A percentile compares a stretch with the other conserved stretches of the same genome.
These are phyloP conservation scores for Corbicula japonica DNA, from an alignment of 2,888 invertebrate genomes.

Conservation along the genomic window DNA sequence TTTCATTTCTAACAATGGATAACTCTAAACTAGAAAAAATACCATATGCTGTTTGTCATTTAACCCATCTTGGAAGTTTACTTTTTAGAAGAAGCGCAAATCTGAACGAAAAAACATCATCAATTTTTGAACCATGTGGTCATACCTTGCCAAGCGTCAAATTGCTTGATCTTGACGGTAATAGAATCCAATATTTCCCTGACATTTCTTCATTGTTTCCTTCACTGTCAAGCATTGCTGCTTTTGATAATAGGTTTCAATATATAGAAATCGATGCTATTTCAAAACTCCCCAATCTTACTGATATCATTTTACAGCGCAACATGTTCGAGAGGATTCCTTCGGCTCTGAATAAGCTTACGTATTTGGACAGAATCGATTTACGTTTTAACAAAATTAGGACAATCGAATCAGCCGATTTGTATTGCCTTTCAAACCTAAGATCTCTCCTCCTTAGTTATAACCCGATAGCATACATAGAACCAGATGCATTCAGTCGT, in stretches of 20 bases:
- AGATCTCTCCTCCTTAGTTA: not conserved
- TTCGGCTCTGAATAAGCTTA: not conserved
- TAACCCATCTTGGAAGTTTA: not conserved
- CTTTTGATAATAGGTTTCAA: not conserved
- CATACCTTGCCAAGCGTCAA: not conserved
- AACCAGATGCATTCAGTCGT: not conserved
- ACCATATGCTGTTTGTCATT: not conserved
- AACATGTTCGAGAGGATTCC: conserved; percentile 1
- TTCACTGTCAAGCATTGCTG: not conserved
- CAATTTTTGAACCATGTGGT: conserved; percentile 9
- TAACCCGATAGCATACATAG: not conserved
- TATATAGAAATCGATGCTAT: not conserved
- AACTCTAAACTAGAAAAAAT: not conserved
- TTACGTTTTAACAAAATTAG: not conserved
- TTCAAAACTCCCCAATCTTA: not conserved
- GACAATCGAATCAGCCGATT: not conserved
- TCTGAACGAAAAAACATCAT: not conserved
- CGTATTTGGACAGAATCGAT: not conserved
- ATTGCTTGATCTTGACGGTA: not conserved
- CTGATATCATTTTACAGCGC: not conserved
- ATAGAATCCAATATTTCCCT: not conserved
- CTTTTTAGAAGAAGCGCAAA: not conserved
- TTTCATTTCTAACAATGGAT: not conserved
- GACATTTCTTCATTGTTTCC: conserved; percentile 4
- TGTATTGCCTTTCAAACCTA: not conserved